Evolutionary conservation across 2,113 vertebrate genomes (phyloP), one percentile per base, ranked within the genome.

Genomic region (Rafetus swinhoei): DNA sequence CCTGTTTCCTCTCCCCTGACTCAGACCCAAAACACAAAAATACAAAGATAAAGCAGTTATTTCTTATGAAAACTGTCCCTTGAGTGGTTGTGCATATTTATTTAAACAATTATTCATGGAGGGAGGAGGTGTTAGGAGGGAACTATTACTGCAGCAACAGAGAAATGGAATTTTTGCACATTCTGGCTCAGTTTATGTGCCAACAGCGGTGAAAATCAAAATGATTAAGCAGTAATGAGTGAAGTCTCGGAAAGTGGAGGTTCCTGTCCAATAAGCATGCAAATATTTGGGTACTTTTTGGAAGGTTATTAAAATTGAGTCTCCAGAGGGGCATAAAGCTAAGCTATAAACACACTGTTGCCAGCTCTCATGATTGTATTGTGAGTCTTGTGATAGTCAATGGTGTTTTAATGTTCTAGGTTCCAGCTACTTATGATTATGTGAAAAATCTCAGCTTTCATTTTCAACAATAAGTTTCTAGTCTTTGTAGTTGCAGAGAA

Each of bases 61-160:
- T n/a, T 81, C 84, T 93, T 72, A 82, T 89, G 82, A 93, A 92
- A 35, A 72, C 85, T 82, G 3, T 32, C 92, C 88, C 77, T 85
- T 24, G 81, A 72, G 52, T 52, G 86, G 57, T 55, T 65, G 27
- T 76, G 86, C 0, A 0, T 92, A 92, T 95, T 85, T 85, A 77
- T 59, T 83, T 45, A 83, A 93, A 91, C 81, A 29, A 72, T 90
- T 93, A 77, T 60, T 14, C 52, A 35, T 69, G 32, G 65, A 45
- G 6, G 45, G 45, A 45, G 45, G 45, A 29, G 62, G 7, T 7
- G 29, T 65, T 95, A 82, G 45, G 65, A 16, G 93, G 77, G 91
- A 95, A 88, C 87, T 14, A 25, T 57, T 88, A 94, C 35, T 81
- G 10, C n/a, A 52, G 8, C 55, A 3, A 35, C 76, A 65, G 60